These are phyloP conservation scores for Anas capensis DNA, from an alignment of 2,797 vertebrate genomes.

Conservation along the genomic window DNA sequence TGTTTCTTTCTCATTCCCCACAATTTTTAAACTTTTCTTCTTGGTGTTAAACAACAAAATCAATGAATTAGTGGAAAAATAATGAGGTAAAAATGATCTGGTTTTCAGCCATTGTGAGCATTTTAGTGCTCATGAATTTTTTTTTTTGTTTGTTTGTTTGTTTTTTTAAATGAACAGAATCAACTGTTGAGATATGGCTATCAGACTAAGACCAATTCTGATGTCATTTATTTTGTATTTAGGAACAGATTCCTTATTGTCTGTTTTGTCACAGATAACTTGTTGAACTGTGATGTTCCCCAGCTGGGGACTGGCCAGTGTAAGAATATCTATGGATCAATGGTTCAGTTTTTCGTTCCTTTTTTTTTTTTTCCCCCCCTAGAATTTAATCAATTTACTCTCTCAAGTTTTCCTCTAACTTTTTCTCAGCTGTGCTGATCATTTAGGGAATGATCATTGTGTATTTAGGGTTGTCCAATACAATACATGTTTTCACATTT, in stretches of 20 bases:
- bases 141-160: too few relatives aligned
- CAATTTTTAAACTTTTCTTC: background rate
- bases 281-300: background rate
- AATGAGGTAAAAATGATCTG: background rate
- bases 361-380: background rate
- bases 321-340: background rate
- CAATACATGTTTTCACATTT: conserved; percentile 51
- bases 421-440: background rate
- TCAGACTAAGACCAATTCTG: background rate
- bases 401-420: background rate
- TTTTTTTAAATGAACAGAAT: background rate
- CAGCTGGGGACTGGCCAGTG: background rate
- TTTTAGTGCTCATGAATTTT: background rate
- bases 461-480: background rate
- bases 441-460: background rate
- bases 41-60: background rate
- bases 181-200: background rate
- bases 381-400: background rate
- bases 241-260: background rate
- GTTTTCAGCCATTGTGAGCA: background rate
- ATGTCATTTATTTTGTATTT: background rate
- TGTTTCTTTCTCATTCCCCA: background rate
- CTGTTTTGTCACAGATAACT: background rate
- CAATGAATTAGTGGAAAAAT: background rate
- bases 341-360: background rate